Evolutionary conservation across 1,140 invertebrate genomes (phyloP), one percentile per base, ranked within the genome.

Genomic region (Cherax destructor): DNA sequence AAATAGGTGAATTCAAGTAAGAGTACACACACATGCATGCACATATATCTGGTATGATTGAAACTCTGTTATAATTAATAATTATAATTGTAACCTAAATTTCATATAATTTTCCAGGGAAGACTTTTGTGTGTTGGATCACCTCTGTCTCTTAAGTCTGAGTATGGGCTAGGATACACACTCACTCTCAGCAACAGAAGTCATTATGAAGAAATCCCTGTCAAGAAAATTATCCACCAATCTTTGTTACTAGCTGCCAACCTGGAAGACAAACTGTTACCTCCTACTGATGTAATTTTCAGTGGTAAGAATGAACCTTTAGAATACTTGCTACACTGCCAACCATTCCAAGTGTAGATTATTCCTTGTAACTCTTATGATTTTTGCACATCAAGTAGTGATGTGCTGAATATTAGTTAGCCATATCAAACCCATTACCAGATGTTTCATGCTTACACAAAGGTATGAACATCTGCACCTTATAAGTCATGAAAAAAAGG

Each of bases 31-130:
- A 41, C 30, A 41, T 2, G 2, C 30, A 41, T 41, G 30, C 30
- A 41, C 30, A 41, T 41, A 41, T 2, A 41, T 41, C 2, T 41
- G 30, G 30, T 41, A 41, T 41, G 30, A 41, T 41, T 41, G 30
- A 41, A 41, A 41, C 30, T 41, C 30, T 1, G 30, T 41, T 41
- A 41, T 1, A 41, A 41, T 41, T 41, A 41, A 41, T 41, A 41
- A 41, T 41, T 41, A 41, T 41, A 41, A 41, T 41, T 41, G 30
- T 41, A 41, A 41, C 13, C 13, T 65, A 21, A 65, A 16, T 11
- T 56, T n/a, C 50, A 4, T 21, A 13, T 72, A 24, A n/a, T 30
- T 93, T 96, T 16, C 96, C 96, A 94, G 96, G 96, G 92, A 9
- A 69, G 74, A 41, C 83, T 92, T 13, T 16, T 92, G 69, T 86